These are phyloP conservation scores for Festucalex cinctus DNA, from an alignment of 2,113 vertebrate genomes.

Conservation along the genomic window DNA sequence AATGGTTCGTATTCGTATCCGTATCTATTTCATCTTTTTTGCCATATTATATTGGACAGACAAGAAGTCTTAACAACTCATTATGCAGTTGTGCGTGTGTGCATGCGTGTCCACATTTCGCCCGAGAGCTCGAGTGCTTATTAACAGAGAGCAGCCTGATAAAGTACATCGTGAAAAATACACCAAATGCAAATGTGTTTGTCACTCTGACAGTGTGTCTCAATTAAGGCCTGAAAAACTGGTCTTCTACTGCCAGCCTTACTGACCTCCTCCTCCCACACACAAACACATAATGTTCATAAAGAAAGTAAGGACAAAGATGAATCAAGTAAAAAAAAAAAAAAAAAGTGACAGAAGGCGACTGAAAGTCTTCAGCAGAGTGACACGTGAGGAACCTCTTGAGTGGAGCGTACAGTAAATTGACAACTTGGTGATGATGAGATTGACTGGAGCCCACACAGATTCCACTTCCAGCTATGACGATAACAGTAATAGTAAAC, in stretches of 20 bases:
- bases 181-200: constrained; percentile 96
- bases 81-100: not conserved
- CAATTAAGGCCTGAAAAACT: constrained; percentile 85
- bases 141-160: constrained; percentile 85
- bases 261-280: constrained; percentile 82
- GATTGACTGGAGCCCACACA: constrained; percentile 6
- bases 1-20: constrained; percentile 2
- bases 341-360: constrained; percentile 34
- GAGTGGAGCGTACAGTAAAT: constrained; percentile 41
- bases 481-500: constrained; percentile 61
- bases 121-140: constrained; percentile 80
- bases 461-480: constrained; percentile 22
- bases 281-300: constrained; percentile 41
- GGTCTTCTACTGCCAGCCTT: constrained; percentile 78
- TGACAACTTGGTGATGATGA: constrained; percentile 60
- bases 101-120: not conserved
- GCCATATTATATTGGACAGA: constrained; percentile 59
- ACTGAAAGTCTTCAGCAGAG: constrained; percentile 37
- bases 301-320: constrained; percentile 46
- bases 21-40: constrained; percentile 26
- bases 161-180: constrained; percentile 82
- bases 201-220: constrained; percentile 97
- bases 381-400: constrained; percentile 50
- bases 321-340: constrained; percentile 34
- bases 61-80: not conserved